A percentile compares a stretch with the other conserved stretches of the same genome.
These are phyloP conservation scores for Oasisia sp. DNA, from an alignment of 2,888 invertebrate species.

Conservation along the genomic window DNA sequence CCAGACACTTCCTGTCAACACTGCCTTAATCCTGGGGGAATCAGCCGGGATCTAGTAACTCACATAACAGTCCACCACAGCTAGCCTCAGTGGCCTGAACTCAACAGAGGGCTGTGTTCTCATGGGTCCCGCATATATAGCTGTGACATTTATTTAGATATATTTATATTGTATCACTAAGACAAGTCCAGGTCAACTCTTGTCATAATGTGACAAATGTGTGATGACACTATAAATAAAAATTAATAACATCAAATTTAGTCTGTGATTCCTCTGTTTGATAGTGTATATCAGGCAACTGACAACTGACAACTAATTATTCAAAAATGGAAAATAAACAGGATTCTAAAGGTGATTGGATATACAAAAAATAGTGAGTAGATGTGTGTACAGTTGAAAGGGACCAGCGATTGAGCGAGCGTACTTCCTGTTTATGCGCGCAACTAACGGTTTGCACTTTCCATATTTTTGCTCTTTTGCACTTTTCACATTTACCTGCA, in stretches of 20 bases:
- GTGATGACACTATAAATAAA: neutral
- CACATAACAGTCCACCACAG: neutral
- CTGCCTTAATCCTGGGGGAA: neutral
- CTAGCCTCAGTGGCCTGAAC: too few species aligned
- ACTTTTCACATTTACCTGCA: neutral
- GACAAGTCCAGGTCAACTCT: neutral
- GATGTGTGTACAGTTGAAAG: neutral
- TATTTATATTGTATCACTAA: neutral
- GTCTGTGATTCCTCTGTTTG: neutral
- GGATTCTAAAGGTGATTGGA: neutral
- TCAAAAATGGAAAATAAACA: neutral
- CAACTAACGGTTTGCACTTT: neutral
- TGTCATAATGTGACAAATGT: neutral
- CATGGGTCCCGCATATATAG: too few species aligned
- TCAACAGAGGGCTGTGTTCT: too few species aligned
- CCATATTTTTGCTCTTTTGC: neutral
- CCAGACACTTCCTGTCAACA: neutral
- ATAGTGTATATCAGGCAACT: neutral
- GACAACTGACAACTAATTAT: neutral
- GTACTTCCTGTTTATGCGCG: neutral
- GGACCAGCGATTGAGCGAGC: neutral
- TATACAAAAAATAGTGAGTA: neutral
- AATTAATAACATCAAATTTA: neutral
- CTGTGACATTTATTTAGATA: too few species aligned
- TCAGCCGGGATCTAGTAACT: neutral